Evolutionary conservation across 2,888 invertebrate genomes (phyloP).

Genomic region (Norana najaformis): DNA sequence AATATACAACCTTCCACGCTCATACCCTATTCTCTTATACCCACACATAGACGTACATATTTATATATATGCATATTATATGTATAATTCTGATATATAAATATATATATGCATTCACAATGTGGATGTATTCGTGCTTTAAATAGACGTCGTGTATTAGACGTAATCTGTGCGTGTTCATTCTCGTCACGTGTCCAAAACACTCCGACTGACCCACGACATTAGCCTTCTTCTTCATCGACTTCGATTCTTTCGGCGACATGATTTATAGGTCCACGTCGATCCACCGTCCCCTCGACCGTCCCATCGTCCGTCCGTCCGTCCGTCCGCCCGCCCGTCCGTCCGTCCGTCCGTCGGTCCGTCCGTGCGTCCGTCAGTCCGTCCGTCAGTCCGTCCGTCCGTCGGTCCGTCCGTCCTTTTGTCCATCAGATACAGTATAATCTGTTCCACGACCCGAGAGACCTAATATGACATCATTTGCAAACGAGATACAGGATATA

Average conservation of each 20-base stretch:
- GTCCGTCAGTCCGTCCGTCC: no score
- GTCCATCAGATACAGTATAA: no score
- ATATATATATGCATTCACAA: no score
- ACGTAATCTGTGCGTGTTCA: slow-evolving; percentile 5
- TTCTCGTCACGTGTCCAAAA: neutral
- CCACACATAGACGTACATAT: no score
- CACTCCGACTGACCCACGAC: slow-evolving; percentile 1
- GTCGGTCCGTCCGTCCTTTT: no score
- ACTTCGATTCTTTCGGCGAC: neutral
- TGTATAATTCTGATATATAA: no score
- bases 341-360: neutral
- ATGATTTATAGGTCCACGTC: neutral
- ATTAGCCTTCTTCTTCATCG: slow-evolving; percentile 13
- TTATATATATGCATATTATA: no score
- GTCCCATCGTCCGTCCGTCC: neutral
- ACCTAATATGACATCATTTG: no score
- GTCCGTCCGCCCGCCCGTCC: neutral
- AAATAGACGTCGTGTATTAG: neutral
- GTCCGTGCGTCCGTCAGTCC: neutral
- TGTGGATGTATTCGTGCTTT: neutral
- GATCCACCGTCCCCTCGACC: neutral
- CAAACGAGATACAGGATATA: no score
- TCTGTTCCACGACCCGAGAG: no score
- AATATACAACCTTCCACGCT: neutral
- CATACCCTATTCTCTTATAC: no score